Percentiles rank a stretch among this genome's conserved stretches.
phyloP scores from a whole-genome alignment of 2,888 invertebrate genomes.

The Papilio gigon region DNA sequence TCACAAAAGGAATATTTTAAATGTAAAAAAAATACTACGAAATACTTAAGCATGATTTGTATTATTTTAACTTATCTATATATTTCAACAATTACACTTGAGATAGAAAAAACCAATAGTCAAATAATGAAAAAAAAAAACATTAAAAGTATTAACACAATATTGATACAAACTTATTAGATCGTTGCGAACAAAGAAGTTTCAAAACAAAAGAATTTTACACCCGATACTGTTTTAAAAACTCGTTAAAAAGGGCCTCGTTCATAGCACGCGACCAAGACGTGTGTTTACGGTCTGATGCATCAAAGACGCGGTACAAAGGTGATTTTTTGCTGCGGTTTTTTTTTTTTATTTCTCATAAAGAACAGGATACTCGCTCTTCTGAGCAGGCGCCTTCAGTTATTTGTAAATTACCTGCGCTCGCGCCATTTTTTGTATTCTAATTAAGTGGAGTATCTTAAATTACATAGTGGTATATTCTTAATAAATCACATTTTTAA shows the following conservation, averaged over 20 bases:
- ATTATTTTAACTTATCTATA: too few species aligned
- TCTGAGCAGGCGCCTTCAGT: constrained; percentile 46
- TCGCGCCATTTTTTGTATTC: constrained; percentile 17
- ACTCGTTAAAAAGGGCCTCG: constrained; percentile 34
- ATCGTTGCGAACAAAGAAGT: neutral
- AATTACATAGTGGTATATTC: neutral
- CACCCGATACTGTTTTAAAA: constrained; percentile 32
- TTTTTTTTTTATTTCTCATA: constrained; percentile 39
- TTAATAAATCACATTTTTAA: constrained; percentile 2
- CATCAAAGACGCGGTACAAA: constrained; percentile 43
- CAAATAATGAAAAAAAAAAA: too few species aligned
- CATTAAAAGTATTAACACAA: too few species aligned
- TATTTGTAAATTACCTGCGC: constrained; percentile 34
- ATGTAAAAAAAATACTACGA: neutral
- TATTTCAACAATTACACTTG: too few species aligned
- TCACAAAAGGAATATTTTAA: neutral
- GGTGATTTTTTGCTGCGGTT: constrained; percentile 37
- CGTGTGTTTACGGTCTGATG: constrained; percentile 44
- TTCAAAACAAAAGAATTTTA: constrained; percentile 17
- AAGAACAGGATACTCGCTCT: constrained; percentile 47
- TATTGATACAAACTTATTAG: neutral
- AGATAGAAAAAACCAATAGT: too few species aligned
- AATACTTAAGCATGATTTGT: neutral
- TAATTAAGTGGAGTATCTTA: neutral
- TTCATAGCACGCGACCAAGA: constrained; percentile 42